Conservation (phyloP, 2,888 invertebrate genomes). For the Caenorhabditis wallacei region DNA sequence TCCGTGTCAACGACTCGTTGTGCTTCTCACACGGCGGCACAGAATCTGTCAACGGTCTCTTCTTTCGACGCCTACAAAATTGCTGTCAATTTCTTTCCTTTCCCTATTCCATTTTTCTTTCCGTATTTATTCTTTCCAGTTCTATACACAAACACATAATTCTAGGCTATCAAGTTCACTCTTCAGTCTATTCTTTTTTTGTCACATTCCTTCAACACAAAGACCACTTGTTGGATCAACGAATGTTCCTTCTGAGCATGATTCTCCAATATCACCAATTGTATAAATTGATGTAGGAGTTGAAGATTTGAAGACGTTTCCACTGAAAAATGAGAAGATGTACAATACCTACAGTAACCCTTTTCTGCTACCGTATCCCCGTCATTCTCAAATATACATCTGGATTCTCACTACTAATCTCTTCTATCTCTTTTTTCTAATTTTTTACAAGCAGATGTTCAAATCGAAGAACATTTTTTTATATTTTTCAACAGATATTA, state of each 20-base stretch:
- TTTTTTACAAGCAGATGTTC: constrained; percentile 23
- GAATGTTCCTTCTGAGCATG: constrained; percentile 35
- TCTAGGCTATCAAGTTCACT: constrained; percentile 58
- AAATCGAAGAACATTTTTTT: constrained; percentile 12
- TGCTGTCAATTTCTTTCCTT: constrained; percentile 53
- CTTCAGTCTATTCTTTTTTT: constrained; percentile 2
- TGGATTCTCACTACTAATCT: constrained; percentile 2
- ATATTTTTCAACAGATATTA: constrained; percentile 24
- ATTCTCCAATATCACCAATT: constrained; percentile 35
- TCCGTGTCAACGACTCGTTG: constrained; percentile 29
- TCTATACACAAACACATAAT: constrained; percentile 26
- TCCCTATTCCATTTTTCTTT: not conserved
- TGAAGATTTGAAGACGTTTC: constrained; percentile 52
- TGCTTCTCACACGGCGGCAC: constrained; percentile 8
- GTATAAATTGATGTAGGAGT: constrained; percentile 42
- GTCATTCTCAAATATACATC: not conserved
- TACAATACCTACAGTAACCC: too few species aligned
- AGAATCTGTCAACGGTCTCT: constrained; percentile 8
- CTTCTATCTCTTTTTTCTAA: not conserved
- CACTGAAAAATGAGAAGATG: too few species aligned
- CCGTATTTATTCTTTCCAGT: constrained; percentile 23
- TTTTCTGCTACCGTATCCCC: too few species aligned
- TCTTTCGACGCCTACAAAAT: constrained; percentile 51
- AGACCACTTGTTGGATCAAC: constrained; percentile 57
- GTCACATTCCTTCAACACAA: constrained; percentile 38